phyloP scores from a whole-genome alignment of 1,140 invertebrate species.

The Trichonephila clavipes region DNA sequence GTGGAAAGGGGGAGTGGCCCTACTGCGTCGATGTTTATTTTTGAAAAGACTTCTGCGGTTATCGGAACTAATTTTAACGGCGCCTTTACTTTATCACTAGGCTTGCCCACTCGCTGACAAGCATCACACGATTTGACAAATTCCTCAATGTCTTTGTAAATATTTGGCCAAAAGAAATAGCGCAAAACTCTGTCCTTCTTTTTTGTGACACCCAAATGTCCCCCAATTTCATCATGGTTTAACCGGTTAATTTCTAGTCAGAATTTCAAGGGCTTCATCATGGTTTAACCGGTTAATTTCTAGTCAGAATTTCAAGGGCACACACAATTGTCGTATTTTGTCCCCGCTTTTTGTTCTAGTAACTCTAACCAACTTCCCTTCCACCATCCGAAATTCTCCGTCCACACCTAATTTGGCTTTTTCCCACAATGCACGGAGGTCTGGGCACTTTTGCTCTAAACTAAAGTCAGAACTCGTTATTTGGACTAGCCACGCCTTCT shows the following conservation, averaged over 20 bases:
- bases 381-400: neutral
- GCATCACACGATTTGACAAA: neutral
- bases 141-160: neutral
- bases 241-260: no score
- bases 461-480: no score
- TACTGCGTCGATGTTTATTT: slow-evolving; percentile 61
- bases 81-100: neutral
- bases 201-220: neutral
- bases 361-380: neutral
- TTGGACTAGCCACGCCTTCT: no score
- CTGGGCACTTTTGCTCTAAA: no score
- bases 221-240: neutral
- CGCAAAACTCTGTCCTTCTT: neutral
- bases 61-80: neutral
- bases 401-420: no score
- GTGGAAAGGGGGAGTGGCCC: neutral
- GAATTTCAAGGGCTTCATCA: neutral
- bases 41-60: neutral
- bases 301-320: neutral
- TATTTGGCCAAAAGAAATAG: neutral
- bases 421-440: no score
- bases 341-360: neutral
- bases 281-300: no score
- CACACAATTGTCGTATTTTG: neutral
- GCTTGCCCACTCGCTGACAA: no score